A percentile compares a stretch with the other conserved stretches of the same genome.
These are phyloP conservation scores for Ptychobarbus kaznakovi DNA, from an alignment of 2,797 vertebrate genomes.

Conservation along the genomic window DNA sequence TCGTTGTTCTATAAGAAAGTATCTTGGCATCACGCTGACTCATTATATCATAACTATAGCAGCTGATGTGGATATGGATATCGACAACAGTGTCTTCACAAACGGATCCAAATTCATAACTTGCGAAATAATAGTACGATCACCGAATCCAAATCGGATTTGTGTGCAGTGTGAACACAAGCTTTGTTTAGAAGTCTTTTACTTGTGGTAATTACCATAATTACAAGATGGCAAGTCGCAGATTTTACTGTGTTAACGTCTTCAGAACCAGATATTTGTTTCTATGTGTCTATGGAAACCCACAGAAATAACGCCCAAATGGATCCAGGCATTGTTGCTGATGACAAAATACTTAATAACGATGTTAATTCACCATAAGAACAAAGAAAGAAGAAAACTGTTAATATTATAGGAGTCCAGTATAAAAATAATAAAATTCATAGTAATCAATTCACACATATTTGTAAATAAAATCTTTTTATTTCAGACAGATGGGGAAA, in stretches of 20 bases:
- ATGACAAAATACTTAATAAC: constrained; percentile 12
- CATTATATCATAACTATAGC: background rate
- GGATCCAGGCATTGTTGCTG: background rate
- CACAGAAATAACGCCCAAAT: background rate
- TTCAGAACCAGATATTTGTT: background rate
- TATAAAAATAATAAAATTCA: constrained; percentile 35
- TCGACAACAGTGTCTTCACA: background rate
- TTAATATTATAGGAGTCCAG: background rate
- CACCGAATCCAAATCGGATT: constrained; percentile 19
- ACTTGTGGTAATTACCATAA: constrained; percentile 1
- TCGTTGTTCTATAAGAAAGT: background rate
- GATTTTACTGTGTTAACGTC: background rate
- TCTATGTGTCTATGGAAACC: background rate
- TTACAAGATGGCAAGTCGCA: constrained; percentile 2
- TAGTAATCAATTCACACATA: constrained; percentile 45
- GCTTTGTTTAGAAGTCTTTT: constrained; percentile 10
- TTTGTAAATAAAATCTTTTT: constrained; percentile 52
- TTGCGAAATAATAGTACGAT: background rate
- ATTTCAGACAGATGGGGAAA: constrained; percentile 51
- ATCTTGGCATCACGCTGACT: background rate
- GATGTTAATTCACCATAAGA: constrained; percentile 19
- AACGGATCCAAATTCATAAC: background rate
- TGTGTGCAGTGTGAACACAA: constrained; percentile 14
- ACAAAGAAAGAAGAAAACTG: constrained; percentile 21
- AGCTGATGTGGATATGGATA: constrained; percentile 7